phyloP scores from a whole-genome alignment of 2,888 invertebrate genomes.

The Galeopsomyia nigrocyanea region DNA sequence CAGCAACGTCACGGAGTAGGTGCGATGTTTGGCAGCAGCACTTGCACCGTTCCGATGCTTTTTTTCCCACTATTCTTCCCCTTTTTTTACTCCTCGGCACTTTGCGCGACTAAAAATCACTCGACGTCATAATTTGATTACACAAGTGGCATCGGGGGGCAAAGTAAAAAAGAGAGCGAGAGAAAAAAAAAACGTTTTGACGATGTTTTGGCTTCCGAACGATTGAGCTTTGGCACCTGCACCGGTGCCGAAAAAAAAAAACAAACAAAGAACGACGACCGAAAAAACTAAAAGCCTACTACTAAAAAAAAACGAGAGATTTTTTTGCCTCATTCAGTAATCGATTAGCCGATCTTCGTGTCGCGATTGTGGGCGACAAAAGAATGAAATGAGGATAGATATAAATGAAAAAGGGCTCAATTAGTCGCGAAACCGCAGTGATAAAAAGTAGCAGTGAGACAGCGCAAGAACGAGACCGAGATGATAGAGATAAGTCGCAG shows the following conservation, averaged over 20 bases:
- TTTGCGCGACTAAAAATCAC: constrained; percentile 37
- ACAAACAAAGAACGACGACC: no score
- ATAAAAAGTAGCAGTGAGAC: no score
- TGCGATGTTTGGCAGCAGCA: constrained; percentile 17
- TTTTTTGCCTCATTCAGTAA: no score
- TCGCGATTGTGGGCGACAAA: no score
- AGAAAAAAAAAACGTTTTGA: constrained; percentile 31
- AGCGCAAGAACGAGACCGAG: no score
- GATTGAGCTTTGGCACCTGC: constrained; percentile 10
- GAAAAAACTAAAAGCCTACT: no score
- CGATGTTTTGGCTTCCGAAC: constrained; percentile 20
- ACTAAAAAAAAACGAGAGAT: no score
- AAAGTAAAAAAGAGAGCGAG: no score
- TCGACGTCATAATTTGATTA: constrained; percentile 42
- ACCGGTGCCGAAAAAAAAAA: not conserved
- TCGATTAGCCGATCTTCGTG: no score
- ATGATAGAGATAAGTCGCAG: not conserved
- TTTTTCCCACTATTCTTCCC: constrained; percentile 7
- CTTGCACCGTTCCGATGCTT: constrained; percentile 4
- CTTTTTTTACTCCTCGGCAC: not conserved
- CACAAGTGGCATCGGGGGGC: constrained; percentile 28
- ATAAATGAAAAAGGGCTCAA: no score
- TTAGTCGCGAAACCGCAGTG: no score
- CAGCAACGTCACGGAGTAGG: constrained; percentile 4
- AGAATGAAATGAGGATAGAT: no score